Evolutionary conservation across 2,113 vertebrate species (phyloP).

Genomic region (Austrofundulus limnaeus): DNA sequence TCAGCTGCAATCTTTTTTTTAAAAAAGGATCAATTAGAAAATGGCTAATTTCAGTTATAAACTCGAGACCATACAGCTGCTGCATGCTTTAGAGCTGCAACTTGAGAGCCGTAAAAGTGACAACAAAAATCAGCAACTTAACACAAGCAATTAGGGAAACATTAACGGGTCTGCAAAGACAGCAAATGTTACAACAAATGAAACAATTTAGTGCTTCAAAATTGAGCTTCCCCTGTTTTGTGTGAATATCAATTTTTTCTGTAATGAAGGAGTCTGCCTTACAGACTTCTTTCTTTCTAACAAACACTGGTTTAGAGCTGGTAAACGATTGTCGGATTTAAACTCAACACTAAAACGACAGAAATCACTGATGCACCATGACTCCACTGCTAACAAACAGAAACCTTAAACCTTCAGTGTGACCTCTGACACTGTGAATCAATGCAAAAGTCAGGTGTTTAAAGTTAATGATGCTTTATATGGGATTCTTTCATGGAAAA

Average conservation of each 20-base stretch:
- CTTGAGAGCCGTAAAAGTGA: slow-evolving; percentile 20
- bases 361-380: slow-evolving; percentile 36
- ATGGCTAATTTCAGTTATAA: slow-evolving; percentile 41
- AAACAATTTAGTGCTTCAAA: background rate
- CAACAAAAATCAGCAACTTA: background rate
- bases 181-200: background rate
- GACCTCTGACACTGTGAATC: background rate
- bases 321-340: slow-evolving; percentile 42
- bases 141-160: background rate
- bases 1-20: slow-evolving; percentile 10
- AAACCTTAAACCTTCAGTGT: slow-evolving; percentile 23
- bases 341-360: slow-evolving; percentile 37
- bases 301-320: slow-evolving; percentile 40
- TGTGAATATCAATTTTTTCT: no score
- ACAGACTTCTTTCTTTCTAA: slow-evolving; percentile 12
- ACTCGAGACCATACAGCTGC: slow-evolving; percentile 16
- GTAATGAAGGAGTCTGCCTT: background rate
- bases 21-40: slow-evolving; percentile 25
- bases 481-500: no score
- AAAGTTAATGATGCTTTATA: background rate
- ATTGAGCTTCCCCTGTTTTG: background rate
- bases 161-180: background rate
- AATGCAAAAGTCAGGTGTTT: slow-evolving; percentile 21
- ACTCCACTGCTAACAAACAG: slow-evolving; percentile 10
- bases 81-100: background rate